A percentile compares a stretch with the other conserved stretches of the same genome.
These are phyloP conservation scores for Nomada ferruginata DNA, from an alignment of 2,888 invertebrate species.

Conservation along the genomic window DNA sequence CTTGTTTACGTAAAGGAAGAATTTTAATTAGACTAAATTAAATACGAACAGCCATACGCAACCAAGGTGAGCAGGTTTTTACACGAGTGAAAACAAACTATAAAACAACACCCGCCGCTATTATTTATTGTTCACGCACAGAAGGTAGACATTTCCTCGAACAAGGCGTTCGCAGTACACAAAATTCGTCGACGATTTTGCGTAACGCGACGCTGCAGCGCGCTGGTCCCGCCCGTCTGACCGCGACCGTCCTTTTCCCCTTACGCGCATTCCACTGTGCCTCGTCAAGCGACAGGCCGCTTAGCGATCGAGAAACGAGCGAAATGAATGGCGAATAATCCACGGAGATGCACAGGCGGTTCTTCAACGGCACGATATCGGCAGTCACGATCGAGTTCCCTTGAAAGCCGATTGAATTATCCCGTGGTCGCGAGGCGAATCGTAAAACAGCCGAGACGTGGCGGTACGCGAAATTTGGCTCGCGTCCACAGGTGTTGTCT, in stretches of 20 bases:
- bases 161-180: neutral
- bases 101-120: too few relatives aligned
- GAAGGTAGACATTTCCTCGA: too few relatives aligned
- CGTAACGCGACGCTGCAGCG: neutral
- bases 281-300: neutral
- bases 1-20: neutral
- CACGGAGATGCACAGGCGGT: slow-evolving; percentile 16
- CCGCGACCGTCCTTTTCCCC: neutral
- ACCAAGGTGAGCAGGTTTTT: neutral
- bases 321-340: slow-evolving; percentile 14
- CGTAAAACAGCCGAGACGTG: slow-evolving; percentile 22
- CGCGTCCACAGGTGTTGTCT: slow-evolving; percentile 51
- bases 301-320: neutral
- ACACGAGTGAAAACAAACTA: too few relatives aligned
- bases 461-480: slow-evolving; percentile 47
- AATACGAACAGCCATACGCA: neutral
- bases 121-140: too few relatives aligned
- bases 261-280: neutral
- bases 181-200: neutral
- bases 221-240: neutral
- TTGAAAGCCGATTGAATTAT: slow-evolving; percentile 45
- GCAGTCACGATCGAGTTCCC: slow-evolving; percentile 38
- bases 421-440: slow-evolving; percentile 26
- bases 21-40: neutral
- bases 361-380: slow-evolving; percentile 8